A percentile compares a stretch with the other conserved stretches of the same genome.
Conservation (phyloP, 2,888 invertebrate genomes). For the Crocallis elinguaria region DNA sequence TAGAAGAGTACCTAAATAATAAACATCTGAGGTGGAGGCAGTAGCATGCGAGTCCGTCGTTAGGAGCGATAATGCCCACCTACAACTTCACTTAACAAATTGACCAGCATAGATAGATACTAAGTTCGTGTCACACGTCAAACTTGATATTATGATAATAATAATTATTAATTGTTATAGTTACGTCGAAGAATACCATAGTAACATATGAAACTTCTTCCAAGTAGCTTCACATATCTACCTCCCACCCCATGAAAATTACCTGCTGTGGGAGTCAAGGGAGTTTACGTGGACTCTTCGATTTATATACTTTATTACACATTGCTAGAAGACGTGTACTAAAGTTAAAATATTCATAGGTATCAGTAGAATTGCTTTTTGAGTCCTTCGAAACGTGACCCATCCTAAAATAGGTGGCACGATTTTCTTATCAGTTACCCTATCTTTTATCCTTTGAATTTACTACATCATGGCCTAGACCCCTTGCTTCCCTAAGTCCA, state of each 20-base stretch:
- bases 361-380: background rate
- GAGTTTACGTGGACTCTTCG: too few relatives aligned
- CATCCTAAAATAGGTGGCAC: background rate
- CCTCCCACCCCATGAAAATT: too few relatives aligned
- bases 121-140: constrained; percentile 24
- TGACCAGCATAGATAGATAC: constrained; percentile 57
- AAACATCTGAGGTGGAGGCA: constrained; percentile 52
- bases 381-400: background rate
- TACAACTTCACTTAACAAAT: constrained; percentile 74
- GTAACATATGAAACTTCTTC: too few relatives aligned
- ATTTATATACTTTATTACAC: too few relatives aligned
- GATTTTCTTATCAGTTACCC: background rate
- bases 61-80: constrained; percentile 66
- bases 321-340: too few relatives aligned
- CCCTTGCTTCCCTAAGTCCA: too few relatives aligned
- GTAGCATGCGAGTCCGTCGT: constrained; percentile 72
- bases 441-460: background rate
- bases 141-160: constrained; percentile 19
- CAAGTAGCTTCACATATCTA: too few relatives aligned
- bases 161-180: background rate
- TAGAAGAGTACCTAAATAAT: constrained; percentile 52
- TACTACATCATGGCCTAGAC: background rate
- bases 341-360: background rate
- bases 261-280: too few relatives aligned
- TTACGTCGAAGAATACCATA: background rate